Percentiles rank a stretch among this genome's conserved stretches.
phyloP scores from a whole-genome alignment of 1,140 invertebrate genomes.

The Adoxophyes honmai region DNA sequence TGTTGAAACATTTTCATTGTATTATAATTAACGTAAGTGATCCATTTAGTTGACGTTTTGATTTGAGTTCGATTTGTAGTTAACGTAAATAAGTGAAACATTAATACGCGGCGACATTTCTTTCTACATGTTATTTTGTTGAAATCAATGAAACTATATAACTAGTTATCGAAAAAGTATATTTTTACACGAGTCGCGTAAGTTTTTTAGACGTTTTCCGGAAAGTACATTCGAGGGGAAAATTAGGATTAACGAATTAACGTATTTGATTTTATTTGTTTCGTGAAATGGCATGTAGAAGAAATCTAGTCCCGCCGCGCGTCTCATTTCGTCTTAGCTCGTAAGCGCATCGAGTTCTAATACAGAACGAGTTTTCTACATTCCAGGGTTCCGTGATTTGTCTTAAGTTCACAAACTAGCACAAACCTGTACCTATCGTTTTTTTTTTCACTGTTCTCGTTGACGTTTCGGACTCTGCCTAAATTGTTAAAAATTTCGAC shows the following conservation, averaged over 20 bases:
- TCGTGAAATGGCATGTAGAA: constrained; percentile 51
- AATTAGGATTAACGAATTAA: background rate
- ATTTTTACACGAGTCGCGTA: constrained; percentile 9
- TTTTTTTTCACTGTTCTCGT: constrained; percentile 25
- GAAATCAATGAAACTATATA: constrained; percentile 23
- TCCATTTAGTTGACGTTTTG: constrained; percentile 19
- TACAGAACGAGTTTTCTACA: constrained; percentile 56
- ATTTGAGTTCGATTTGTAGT: constrained; percentile 24
- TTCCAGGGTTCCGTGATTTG: constrained; percentile 56
- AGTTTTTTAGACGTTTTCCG: constrained; percentile 1
- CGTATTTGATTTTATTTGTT: constrained; percentile 24
- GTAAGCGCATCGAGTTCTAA: constrained; percentile 49
- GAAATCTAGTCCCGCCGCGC: constrained; percentile 66
- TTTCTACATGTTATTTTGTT: constrained; percentile 58
- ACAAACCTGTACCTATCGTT: constrained; percentile 42
- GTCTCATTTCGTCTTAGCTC: constrained; percentile 63
- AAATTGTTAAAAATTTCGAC: constrained; percentile 35
- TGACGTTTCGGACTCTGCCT: constrained; percentile 32
- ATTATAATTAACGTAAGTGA: constrained; percentile 17
- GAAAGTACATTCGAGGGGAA: background rate
- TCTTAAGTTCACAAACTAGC: constrained; percentile 53
- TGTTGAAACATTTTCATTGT: constrained; percentile 20
- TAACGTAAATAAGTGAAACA: constrained; percentile 33
- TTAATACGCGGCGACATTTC: constrained; percentile 59
- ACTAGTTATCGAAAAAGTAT: background rate